Percentiles rank a stretch among this genome's conserved stretches.
phyloP scores from a whole-genome alignment of 2,113 vertebrate species.

The Plecturocebus donacophilus region DNA sequence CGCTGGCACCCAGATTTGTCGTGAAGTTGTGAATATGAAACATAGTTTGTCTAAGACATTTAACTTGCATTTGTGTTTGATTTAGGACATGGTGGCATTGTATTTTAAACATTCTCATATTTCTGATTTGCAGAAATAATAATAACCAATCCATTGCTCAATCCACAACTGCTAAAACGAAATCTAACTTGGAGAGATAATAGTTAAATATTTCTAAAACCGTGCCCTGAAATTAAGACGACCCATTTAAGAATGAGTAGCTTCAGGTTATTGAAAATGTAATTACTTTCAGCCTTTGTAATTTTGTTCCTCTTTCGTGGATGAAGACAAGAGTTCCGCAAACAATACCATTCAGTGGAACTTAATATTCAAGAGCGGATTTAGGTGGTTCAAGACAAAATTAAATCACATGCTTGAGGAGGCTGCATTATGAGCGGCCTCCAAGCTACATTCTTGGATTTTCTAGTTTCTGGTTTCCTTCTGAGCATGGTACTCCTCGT shows the following conservation, averaged over 20 bases:
- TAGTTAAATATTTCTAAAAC: not conserved
- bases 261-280: constrained; percentile 57
- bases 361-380: constrained; percentile 47
- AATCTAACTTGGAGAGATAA: not conserved
- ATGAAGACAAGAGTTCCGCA: constrained; percentile 16
- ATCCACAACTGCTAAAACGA: not conserved
- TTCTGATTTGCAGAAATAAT: not conserved
- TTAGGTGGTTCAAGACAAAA: constrained; percentile 37
- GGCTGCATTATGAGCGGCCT: not conserved
- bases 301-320: constrained; percentile 49
- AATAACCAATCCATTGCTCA: not conserved
- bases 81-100: not conserved
- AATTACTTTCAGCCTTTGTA: constrained; percentile 62
- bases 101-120: not conserved
- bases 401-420: constrained; percentile 35
- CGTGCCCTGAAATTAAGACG: constrained; percentile 10
- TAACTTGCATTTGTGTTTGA: not conserved
- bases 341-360: constrained; percentile 29
- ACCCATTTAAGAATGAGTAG: constrained; percentile 43
- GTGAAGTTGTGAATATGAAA: not conserved
- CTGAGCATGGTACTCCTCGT: not conserved
- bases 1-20: fast-evolving
- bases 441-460: not conserved
- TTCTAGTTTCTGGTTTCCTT: not conserved
- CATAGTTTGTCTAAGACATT: not conserved